phyloP scores from a whole-genome alignment of 1,140 invertebrate species.

The Tribolium castaneum region DNA sequence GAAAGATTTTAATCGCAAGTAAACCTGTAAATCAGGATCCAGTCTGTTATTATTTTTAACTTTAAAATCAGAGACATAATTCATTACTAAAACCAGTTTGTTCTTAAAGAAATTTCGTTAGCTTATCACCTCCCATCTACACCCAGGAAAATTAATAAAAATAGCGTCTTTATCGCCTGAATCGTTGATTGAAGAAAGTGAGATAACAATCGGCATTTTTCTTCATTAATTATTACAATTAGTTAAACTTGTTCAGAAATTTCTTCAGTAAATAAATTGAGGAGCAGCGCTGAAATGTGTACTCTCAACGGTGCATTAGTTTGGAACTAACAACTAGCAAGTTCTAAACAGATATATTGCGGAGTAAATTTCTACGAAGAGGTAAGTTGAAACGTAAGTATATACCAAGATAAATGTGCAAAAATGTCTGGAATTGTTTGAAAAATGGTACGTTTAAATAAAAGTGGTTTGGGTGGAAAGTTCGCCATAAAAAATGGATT shows the following conservation, averaged over 20 bases:
- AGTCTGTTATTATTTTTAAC: conserved; percentile 20
- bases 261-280: conserved; percentile 2
- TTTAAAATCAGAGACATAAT: conserved; percentile 16
- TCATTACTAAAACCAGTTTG: conserved; percentile 15
- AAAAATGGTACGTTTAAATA: not conserved
- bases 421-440: conserved; percentile 37
- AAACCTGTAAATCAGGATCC: conserved; percentile 1
- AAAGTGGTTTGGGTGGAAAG: not conserved
- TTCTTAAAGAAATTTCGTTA: not conserved
- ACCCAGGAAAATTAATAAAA: conserved; percentile 3
- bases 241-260: conserved; percentile 25
- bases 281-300: conserved; percentile 4
- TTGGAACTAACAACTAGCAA: conserved; percentile 3
- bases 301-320: conserved; percentile 43
- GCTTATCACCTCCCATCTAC: not conserved
- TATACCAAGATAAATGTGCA: not conserved
- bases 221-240: conserved; percentile 20
- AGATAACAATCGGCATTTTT: not conserved
- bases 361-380: not conserved
- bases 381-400: not conserved
- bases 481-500: not conserved
- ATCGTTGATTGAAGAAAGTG: not conserved
- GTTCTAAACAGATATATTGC: not conserved
- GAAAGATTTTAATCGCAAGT: not conserved
- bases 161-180: not conserved